Conservation (phyloP, 2,888 invertebrate species). For the Dynastes tityus region DNA sequence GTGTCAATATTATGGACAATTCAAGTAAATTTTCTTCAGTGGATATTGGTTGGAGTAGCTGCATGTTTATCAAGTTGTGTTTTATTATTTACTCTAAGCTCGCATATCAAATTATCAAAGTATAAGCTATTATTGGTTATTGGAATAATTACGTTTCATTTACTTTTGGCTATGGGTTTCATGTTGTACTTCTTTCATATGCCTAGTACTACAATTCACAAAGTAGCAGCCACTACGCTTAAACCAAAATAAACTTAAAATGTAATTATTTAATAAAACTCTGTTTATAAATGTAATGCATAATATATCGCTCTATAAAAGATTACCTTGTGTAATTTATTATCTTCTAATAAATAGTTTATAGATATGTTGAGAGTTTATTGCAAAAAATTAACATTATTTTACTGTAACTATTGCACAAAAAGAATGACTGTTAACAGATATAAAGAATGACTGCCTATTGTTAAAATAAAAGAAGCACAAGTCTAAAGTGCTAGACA, state of each 20-base stretch:
- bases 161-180: conserved; percentile 88
- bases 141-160: conserved; percentile 84
- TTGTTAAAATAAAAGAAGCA: not conserved
- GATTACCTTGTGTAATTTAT: conserved; percentile 3
- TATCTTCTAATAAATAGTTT: conserved; percentile 10
- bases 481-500: conserved; percentile 9
- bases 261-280: too few species aligned
- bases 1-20: conserved; percentile 95
- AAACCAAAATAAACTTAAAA: too few species aligned
- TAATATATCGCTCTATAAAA: not conserved
- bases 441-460: not conserved
- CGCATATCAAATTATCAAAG: conserved; percentile 80
- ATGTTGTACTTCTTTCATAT: conserved; percentile 87
- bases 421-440: conserved; percentile 5
- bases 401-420: conserved; percentile 21
- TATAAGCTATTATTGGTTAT: conserved; percentile 77
- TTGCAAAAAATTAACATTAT: conserved; percentile 15
- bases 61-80: conserved; percentile 90
- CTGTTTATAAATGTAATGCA: not conserved
- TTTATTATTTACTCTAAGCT: conserved; percentile 86
- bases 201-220: conserved; percentile 63
- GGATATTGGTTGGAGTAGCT: conserved; percentile 88
- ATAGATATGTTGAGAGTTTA: conserved; percentile 21
- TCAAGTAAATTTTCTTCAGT: conserved; percentile 85
- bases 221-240: not conserved